Evolutionary conservation across 2,888 invertebrate genomes (phyloP).

Genomic region (Cremastobaeus sp.): DNA sequence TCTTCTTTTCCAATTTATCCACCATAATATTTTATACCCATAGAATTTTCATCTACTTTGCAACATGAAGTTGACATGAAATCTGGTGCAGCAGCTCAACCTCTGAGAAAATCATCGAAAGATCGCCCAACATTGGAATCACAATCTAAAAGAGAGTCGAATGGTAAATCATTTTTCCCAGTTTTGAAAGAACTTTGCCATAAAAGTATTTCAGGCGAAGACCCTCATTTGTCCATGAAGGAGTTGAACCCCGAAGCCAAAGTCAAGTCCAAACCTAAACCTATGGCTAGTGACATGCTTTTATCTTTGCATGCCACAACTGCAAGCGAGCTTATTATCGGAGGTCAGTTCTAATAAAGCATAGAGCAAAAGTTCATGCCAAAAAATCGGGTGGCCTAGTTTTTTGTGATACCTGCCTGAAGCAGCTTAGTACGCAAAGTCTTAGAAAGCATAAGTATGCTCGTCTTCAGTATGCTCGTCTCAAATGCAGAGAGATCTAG

Average conservation of each 20-base stretch:
- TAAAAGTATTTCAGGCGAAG: conserved; percentile 1
- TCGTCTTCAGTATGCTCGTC: conserved; percentile 51
- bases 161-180: neutral
- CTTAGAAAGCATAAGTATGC: conserved; percentile 54
- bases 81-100: neutral
- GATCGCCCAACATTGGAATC: neutral
- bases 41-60: too few relatives aligned
- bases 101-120: neutral
- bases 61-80: too few relatives aligned
- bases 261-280: neutral
- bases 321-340: conserved; percentile 68
- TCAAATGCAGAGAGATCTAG: conserved; percentile 55
- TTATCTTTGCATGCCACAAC: conserved; percentile 64
- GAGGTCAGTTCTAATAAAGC: conserved; percentile 55
- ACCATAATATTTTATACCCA: too few relatives aligned
- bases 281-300: neutral
- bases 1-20: too few relatives aligned
- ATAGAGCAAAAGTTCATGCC: conserved; percentile 52
- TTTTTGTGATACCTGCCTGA: conserved; percentile 61
- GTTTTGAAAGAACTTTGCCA: conserved; percentile 24
- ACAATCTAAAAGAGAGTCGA: neutral
- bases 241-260: conserved; percentile 11
- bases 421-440: conserved; percentile 52
- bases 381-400: conserved; percentile 24
- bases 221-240: conserved; percentile 15